Evolutionary conservation across 1,140 invertebrate species (phyloP).

Genomic region (Drusus annulatus): DNA sequence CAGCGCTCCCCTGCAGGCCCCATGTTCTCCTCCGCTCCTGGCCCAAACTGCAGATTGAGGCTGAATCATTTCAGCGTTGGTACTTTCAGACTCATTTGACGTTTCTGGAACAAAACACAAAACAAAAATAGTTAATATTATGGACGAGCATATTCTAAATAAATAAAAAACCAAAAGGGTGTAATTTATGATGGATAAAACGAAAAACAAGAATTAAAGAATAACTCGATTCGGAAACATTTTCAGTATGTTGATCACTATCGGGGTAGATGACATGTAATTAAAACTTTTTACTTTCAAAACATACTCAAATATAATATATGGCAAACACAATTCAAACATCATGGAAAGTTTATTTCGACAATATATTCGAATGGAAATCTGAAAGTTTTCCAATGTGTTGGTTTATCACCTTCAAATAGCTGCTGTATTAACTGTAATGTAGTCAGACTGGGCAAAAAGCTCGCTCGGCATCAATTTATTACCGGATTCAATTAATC

Average conservation of each 20-base stretch:
- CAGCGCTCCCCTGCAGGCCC: neutral
- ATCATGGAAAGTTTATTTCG: neutral
- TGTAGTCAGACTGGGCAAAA: constrained; percentile 31
- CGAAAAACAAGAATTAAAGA: neutral
- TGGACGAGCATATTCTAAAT: too few species aligned
- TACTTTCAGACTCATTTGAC: constrained; percentile 6
- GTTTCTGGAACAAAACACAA: neutral
- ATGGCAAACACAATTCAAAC: too few species aligned
- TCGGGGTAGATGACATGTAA: too few species aligned
- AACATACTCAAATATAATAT: too few species aligned
- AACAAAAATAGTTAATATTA: neutral
- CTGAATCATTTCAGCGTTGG: constrained; percentile 12
- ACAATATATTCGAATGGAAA: neutral
- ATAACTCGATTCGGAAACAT: neutral
- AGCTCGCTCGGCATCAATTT: constrained; percentile 24
- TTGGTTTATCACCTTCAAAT: constrained; percentile 1
- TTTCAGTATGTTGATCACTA: too few species aligned
- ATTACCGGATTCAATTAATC: constrained; percentile 46
- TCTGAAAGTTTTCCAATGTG: constrained; percentile 31
- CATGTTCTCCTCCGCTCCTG: constrained; percentile 12
- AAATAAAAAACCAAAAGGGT: too few species aligned
- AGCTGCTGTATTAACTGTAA: constrained; percentile 21
- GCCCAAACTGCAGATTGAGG: neutral
- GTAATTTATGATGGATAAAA: neutral
- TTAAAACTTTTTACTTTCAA: too few species aligned